Conservation (phyloP, 2,888 invertebrate genomes). For the Actias luna region DNA sequence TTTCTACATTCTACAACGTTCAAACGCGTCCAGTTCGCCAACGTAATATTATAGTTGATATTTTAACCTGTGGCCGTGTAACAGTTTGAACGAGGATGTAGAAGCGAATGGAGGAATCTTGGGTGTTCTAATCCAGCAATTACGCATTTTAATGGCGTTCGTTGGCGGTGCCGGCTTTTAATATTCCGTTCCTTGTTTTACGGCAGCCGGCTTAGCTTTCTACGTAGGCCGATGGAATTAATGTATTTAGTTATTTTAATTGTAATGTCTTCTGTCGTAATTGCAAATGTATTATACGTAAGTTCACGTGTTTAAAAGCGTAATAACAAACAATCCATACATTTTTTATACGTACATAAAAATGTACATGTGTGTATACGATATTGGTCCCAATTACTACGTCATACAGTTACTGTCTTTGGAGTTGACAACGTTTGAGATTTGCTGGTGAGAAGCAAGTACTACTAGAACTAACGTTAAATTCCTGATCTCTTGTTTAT, state of each 20-base stretch:
- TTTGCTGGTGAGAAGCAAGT: too few relatives aligned
- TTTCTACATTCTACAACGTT: background rate
- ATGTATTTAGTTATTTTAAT: conserved; percentile 58
- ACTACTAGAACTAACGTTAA: too few relatives aligned
- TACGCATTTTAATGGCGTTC: conserved; percentile 80
- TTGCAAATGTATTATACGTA: conserved; percentile 19
- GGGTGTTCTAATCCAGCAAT: conserved; percentile 79
- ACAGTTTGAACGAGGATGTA: conserved; percentile 45
- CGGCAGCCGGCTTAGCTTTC: conserved; percentile 44
- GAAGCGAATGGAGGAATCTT: conserved; percentile 75
- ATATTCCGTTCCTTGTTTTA: conserved; percentile 79
- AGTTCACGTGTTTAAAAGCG: background rate
- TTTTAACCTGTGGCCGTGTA: conserved; percentile 42
- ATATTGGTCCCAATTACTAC: too few relatives aligned
- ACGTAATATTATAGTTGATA: background rate
- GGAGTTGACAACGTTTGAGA: too few relatives aligned
- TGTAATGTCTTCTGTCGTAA: conserved; percentile 33
- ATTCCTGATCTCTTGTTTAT: too few relatives aligned
- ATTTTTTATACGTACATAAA: background rate
- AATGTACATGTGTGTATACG: background rate
- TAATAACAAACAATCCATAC: background rate
- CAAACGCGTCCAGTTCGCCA: conserved; percentile 3
- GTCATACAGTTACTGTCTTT: too few relatives aligned
- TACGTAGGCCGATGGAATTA: conserved; percentile 50
- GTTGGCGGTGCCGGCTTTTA: conserved; percentile 67